Percentiles rank a stretch among this genome's conserved stretches.
Conservation (phyloP, 2,113 vertebrate species). For the Perccottus glenii region DNA sequence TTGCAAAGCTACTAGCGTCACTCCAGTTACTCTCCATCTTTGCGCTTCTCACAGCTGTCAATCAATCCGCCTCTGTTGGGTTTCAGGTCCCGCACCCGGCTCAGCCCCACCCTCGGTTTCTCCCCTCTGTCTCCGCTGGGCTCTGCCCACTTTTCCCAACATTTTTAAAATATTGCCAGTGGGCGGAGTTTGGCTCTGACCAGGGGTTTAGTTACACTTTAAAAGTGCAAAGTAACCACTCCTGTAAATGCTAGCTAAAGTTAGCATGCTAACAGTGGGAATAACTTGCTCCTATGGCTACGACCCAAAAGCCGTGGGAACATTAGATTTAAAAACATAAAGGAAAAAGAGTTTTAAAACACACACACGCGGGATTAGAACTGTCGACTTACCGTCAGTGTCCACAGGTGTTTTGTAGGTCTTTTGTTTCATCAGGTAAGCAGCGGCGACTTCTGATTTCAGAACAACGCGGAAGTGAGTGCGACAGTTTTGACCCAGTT, state of each 20-base stretch:
- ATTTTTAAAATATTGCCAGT: too few species aligned
- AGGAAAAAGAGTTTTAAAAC: rapidly evolving
- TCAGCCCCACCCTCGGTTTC: too few species aligned
- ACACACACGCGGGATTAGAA: not conserved
- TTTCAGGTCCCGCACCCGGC: too few species aligned
- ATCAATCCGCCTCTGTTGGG: too few species aligned
- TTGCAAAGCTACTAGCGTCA: too few species aligned
- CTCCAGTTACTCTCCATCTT: too few species aligned
- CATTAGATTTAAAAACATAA: not conserved
- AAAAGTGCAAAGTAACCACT: constrained; percentile 17
- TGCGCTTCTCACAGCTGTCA: too few species aligned
- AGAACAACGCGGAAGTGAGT: constrained; percentile 60
- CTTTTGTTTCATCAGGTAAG: not conserved
- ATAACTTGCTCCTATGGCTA: not conserved
- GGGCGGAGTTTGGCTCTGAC: too few species aligned
- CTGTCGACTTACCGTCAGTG: constrained; percentile 14
- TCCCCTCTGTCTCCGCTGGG: too few species aligned
- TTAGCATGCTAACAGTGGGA: constrained; percentile 43
- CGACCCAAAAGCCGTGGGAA: not conserved
- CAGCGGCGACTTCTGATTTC: constrained; percentile 2
- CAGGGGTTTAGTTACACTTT: too few species aligned
- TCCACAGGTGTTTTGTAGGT: not conserved
- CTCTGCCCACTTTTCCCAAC: too few species aligned
- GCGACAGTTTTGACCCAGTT: constrained; percentile 31
- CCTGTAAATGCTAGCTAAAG: constrained; percentile 13